Evolutionary conservation across 2,797 vertebrate genomes (phyloP), one percentile per base, ranked within the genome.

Genomic region (Caiman crocodilus): DNA sequence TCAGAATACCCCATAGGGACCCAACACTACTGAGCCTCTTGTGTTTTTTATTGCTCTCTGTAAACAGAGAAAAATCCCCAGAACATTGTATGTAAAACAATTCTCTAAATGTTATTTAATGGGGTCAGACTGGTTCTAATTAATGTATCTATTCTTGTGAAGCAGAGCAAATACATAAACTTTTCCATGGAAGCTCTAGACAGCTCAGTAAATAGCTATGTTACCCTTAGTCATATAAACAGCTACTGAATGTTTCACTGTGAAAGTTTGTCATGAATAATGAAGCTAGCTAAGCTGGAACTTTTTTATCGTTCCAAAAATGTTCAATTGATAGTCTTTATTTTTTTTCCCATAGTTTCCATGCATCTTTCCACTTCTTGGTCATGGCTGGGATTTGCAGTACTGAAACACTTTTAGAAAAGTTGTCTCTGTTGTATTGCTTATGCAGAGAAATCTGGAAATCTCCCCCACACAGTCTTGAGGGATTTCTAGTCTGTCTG

Each of bases 381-480:
- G 42, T 42, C 25, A 35, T 42, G 67, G 67, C 67, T 4, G 25
- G 4, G 21, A 18, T 13, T 30, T 4, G 60, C 50, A 58, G 76
- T 58, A 3, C 23, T 57, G 32, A 71, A 71, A 30, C 0, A 1
- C 42, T 35, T 50, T 21, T 4, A 56, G 35, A 65, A 16, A 23
- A 76, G 7, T 3, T 15, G 3, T 42, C 56, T 87, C 50, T 61
- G 69, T 14, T 89, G 14, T n/a, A 65, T 42, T 69, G 88, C 7
- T 71, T 28, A 17, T 14, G 20, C 32, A 88, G 59, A 17, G 11
- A 83, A 80, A 85, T 0, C 0, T 10, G 18, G 61, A 82, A 30
- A 50, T 28, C 3, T 2, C 7, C 58, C 58, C 1, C 4, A 74
- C 0, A 0, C 2, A 5, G 21, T 3, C 35, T 17, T 61, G 9